Base-by-base conservation (phyloP, 2,797 vertebrate genomes). In the Kryptolebias ocellatus region DNA sequence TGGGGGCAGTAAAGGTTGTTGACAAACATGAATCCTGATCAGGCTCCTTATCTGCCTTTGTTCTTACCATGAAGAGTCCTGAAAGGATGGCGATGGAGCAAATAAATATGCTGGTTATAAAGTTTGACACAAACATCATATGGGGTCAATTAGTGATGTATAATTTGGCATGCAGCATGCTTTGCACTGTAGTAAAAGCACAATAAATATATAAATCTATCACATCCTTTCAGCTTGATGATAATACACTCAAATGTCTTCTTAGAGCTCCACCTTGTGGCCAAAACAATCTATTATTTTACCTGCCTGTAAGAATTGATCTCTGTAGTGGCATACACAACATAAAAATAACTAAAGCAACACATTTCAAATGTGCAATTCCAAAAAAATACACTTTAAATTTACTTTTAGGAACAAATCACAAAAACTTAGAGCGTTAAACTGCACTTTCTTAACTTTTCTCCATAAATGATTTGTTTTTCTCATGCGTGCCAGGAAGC, bases 241-340 rank as follows among this genome's bases (percentile, higher is more conserved):
- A 60, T 31, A 71, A 61, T 60, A 59, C 29, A 73, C 73, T 72
- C 85, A 93, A 92, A 90, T 83, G 83, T 87, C 93, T 83, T 91
- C 90, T 91, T 91, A 73, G 66, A 90, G 92, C 93, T 90, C 94
- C 94, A 94, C 92, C 94, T 91, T 92, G 93, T 94, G 94, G 94
- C 67, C 53, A 47, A 18, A 78, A 24, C 50, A 9, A 67, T 74
- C 60, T 63, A 73, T 55, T 29, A 63, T 76, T 50, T 62, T 20
- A 27, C 31, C 57, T 68, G 28, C 28, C 34, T 64, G 31, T 11
- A 62, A 39, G 63, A 29, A 5, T 10, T 37, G 11, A 5, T 29
- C 16, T 51, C 60, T 74, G 64, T 57, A 69, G 46, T 59, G 15
- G 44, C 49, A 57, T 49, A 47, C 37, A 53, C 63, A 53, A 52